Percentiles rank a stretch among this genome's conserved stretches.
These are phyloP conservation scores for Mythimna ferrago DNA, from an alignment of 2,888 invertebrate genomes.

Conservation along the genomic window DNA sequence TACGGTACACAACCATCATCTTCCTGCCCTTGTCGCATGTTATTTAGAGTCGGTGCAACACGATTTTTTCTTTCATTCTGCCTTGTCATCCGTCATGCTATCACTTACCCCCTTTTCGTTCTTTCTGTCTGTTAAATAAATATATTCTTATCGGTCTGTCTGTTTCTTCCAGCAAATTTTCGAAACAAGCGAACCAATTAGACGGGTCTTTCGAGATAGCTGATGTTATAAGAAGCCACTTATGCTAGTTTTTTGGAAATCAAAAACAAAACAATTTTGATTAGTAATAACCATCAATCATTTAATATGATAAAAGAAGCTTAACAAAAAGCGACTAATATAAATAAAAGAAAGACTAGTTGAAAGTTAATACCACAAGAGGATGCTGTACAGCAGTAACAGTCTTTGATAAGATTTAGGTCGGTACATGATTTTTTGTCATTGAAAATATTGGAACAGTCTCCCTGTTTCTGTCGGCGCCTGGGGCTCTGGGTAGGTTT, in stretches of 20 bases:
- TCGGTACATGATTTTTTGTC: conserved; percentile 59
- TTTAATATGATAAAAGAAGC: conserved; percentile 35
- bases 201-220: too few species aligned
- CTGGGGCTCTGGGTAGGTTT: conserved; percentile 43
- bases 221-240: too few species aligned
- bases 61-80: too few species aligned
- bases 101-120: too few species aligned
- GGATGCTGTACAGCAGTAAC: conserved; percentile 67
- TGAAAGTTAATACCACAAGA: background rate
- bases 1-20: too few species aligned
- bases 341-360: conserved; percentile 11
- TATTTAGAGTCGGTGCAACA: too few species aligned
- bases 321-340: conserved; percentile 20
- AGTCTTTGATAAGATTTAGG: conserved; percentile 60
- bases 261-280: background rate
- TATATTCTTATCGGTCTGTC: too few species aligned
- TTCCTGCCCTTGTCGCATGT: too few species aligned
- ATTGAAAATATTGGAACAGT: conserved; percentile 51
- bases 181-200: too few species aligned
- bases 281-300: background rate
- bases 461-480: conserved; percentile 29
- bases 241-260: background rate
- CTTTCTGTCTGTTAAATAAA: too few species aligned
- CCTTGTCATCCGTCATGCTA: too few species aligned
- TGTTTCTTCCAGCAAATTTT: too few species aligned